Evolutionary conservation across 2,888 invertebrate genomes (phyloP).

Genomic region (Drosophila engyochracea): DNA sequence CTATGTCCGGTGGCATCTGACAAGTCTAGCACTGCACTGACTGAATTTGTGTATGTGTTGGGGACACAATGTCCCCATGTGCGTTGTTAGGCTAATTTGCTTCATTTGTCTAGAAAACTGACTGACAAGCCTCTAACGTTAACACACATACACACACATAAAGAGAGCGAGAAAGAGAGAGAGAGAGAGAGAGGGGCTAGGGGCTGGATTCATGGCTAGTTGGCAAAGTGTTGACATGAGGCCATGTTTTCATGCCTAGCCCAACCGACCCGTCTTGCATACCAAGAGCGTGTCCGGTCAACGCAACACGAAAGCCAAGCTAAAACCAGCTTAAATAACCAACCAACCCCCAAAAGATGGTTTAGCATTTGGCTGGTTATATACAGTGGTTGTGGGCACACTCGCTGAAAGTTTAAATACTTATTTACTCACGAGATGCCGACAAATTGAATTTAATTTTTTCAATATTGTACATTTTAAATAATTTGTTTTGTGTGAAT

Average conservation of each 20-base stretch:
- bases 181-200: background rate
- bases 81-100: conserved; percentile 77
- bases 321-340: conserved; percentile 27
- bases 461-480: background rate
- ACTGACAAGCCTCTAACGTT: conserved; percentile 44
- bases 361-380: background rate
- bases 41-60: conserved; percentile 26
- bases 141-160: conserved; percentile 5
- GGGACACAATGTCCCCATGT: conserved; percentile 65
- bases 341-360: conserved; percentile 5
- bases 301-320: conserved; percentile 58
- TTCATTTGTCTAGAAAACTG: conserved; percentile 67
- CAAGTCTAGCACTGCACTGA: conserved; percentile 16
- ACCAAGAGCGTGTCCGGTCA: conserved; percentile 4
- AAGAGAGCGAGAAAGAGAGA: conserved; percentile 15
- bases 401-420: background rate
- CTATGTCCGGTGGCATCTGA: conserved; percentile 18
- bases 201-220: conserved; percentile 48
- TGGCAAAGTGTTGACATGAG: conserved; percentile 72
- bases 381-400: conserved; percentile 1
- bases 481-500: background rate
- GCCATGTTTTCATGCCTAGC: conserved; percentile 59
- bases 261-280: background rate
- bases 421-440: background rate
- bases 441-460: background rate